Evolutionary conservation across 2,888 invertebrate species (phyloP), one percentile per base, ranked within the genome.

Genomic region (Cabera pusaria): DNA sequence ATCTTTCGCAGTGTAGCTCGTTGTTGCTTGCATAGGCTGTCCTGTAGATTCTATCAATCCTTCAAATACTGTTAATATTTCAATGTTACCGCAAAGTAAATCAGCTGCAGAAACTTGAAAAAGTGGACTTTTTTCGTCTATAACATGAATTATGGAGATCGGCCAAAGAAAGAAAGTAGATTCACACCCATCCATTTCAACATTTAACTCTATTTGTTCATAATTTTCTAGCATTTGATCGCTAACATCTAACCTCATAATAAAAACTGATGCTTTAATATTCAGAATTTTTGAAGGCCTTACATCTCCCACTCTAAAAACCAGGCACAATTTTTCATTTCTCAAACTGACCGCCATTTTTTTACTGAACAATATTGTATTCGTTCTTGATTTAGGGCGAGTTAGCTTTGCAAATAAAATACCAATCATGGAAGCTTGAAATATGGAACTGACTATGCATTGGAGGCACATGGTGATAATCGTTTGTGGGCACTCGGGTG

Each of bases 131-230:
- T 85, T 81, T 37, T 91, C 92, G 71, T 97, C 94, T 57, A 99
- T 98, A 44, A 92, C 92, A 72, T 99, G 99, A 7, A 97, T 94
- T 12, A 98, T 94, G 3, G 97, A 95, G 72, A 97, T 93, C 0
- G 99, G 99, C 99, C 98, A 99, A 44, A 99, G 94, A 68, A 99
- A 96, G 84, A 99, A 98, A 2, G 98, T 90, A 4, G 97, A 95
- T 49, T 95, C 94, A 58, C 96, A 96, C 10, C 95, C 96, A 64
- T 97, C 96, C n/a, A 94, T 92, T 52, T 92, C 91, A 0, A 94
- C 90, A 36, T 90, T 84, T 14, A 97, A 79, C 66, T 97, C 96
- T 17, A 94, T 94, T 69, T 97, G 97, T 69, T 95, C 94, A 62
- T 94, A 94, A 2, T 93, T 92, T 59, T 97, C 89, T 18, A 94